A percentile compares a stretch with the other conserved stretches of the same genome.
phyloP scores from a whole-genome alignment of 2,888 invertebrate species.

The Platerodrilus igneus region DNA sequence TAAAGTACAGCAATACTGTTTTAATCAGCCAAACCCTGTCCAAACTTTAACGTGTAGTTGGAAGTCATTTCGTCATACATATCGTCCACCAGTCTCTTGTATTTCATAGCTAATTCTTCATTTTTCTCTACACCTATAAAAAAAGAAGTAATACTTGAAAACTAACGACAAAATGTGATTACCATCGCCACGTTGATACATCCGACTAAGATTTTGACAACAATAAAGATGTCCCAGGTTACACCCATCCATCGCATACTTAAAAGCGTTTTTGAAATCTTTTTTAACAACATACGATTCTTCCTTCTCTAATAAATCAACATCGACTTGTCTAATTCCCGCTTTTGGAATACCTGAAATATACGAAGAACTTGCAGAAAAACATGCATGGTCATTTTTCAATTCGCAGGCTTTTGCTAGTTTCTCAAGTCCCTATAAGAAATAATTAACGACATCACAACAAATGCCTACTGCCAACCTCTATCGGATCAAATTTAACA shows the following conservation, averaged over 20 bases:
- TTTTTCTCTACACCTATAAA: conserved; percentile 60
- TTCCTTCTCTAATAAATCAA: conserved; percentile 35
- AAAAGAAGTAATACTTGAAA: not conserved
- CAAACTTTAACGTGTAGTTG: conserved; percentile 48
- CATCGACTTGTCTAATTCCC: conserved; percentile 30
- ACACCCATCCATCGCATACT: conserved; percentile 74
- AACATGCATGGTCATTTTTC: conserved; percentile 68
- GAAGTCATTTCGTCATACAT: conserved; percentile 62
- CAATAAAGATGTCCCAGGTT: conserved; percentile 79
- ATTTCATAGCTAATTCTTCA: conserved; percentile 64
- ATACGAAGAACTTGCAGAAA: conserved; percentile 74
- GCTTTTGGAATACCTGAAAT: conserved; percentile 64
- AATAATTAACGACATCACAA: not conserved
- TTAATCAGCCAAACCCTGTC: conserved; percentile 43
- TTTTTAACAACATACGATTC: conserved; percentile 49
- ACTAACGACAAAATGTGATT: not conserved
- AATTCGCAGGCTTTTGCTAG: conserved; percentile 52
- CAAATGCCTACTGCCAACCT: conserved; percentile 21
- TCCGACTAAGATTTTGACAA: conserved; percentile 85
- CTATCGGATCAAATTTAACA: conserved; percentile 52
- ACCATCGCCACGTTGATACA: conserved; percentile 83
- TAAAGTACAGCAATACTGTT: too few relatives aligned
- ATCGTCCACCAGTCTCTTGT: conserved; percentile 65
- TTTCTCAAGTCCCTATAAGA: conserved; percentile 47
- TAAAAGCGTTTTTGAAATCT: conserved; percentile 74